A percentile compares a stretch with the other conserved stretches of the same genome.
These are phyloP conservation scores for Etia nguti DNA, from an alignment of 2,113 vertebrate genomes.

Conservation along the genomic window DNA sequence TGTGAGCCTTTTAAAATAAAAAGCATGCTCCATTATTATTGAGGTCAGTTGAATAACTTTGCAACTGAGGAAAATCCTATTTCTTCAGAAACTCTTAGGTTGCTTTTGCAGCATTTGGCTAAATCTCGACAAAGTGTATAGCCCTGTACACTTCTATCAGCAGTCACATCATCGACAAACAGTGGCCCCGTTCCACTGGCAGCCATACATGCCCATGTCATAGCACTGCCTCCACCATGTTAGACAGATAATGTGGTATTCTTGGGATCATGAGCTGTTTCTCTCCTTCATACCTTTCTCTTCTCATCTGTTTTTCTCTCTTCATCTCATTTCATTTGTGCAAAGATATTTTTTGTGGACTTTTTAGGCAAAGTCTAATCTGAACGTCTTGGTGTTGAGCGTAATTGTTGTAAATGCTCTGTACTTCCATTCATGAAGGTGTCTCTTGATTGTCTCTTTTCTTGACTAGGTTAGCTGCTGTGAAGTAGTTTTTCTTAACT, in stretches of 20 bases:
- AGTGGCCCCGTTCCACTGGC: rapidly evolving
- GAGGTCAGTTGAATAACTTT: neutral
- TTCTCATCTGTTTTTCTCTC: neutral
- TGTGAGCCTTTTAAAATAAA: neutral
- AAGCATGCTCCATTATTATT: neutral
- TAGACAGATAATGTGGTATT: neutral
- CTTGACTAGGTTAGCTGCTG: neutral
- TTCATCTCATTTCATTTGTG: neutral
- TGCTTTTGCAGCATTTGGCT: neutral
- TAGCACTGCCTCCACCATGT: neutral
- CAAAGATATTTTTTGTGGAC: neutral
- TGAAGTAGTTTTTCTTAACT: neutral
- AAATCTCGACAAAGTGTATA: neutral
- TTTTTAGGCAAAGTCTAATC: neutral
- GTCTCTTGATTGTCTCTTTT: neutral
- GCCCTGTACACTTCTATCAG: neutral
- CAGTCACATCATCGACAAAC: neutral
- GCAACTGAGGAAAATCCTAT: neutral
- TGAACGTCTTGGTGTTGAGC: neutral
- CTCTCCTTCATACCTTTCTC: neutral
- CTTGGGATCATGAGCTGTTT: rapidly evolving
- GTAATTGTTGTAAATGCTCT: neutral
- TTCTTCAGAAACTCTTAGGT: rapidly evolving
- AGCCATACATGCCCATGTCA: neutral
- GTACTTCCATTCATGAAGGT: neutral